phyloP scores from a whole-genome alignment of 1,140 invertebrate genomes.

The Eupeodes corollae region DNA sequence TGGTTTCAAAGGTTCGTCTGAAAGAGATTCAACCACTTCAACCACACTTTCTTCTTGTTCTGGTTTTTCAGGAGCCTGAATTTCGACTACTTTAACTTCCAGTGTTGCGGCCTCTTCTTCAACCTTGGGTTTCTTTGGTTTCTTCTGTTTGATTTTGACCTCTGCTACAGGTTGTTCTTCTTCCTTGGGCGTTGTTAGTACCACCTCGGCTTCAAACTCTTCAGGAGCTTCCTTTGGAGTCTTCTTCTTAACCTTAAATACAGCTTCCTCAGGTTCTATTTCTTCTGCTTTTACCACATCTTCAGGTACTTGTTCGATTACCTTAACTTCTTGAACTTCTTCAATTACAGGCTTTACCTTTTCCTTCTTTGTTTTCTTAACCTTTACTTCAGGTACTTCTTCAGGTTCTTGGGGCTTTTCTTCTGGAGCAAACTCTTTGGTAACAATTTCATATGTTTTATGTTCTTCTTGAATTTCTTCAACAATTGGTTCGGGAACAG shows the following conservation, averaged over 20 bases:
- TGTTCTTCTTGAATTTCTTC: slow-evolving; percentile 22
- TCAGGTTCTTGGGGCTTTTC: slow-evolving; percentile 12
- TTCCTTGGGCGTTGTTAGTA: slow-evolving; percentile 22
- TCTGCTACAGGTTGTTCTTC: slow-evolving; percentile 29
- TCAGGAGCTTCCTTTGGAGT: slow-evolving; percentile 11
- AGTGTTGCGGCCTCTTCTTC: slow-evolving; percentile 20
- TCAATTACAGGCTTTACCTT: slow-evolving; percentile 3
- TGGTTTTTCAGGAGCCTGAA: not conserved
- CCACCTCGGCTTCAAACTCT: slow-evolving; percentile 19
- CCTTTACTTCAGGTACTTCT: slow-evolving; percentile 9
- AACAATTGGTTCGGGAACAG: slow-evolving; percentile 7
- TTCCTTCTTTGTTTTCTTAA: slow-evolving; percentile 4
- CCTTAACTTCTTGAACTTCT: slow-evolving; percentile 2
- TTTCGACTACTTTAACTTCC: slow-evolving; percentile 23
- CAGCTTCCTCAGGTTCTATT: slow-evolving; percentile 13
- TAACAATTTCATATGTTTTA: slow-evolving; percentile 22
- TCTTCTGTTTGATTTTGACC: slow-evolving; percentile 24
- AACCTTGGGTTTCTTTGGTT: slow-evolving; percentile 38
- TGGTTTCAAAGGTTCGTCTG: too few relatives aligned
- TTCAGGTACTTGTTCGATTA: not conserved
- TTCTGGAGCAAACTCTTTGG: slow-evolving; percentile 20
- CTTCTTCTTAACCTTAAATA: slow-evolving; percentile 24
- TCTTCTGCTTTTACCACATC: slow-evolving; percentile 16
- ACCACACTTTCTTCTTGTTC: slow-evolving; percentile 20
- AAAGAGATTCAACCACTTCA: not conserved